Percentiles rank a stretch among this genome's conserved stretches.
These are phyloP conservation scores for Melitaea athalia DNA, from an alignment of 2,888 invertebrate species.

Conservation along the genomic window DNA sequence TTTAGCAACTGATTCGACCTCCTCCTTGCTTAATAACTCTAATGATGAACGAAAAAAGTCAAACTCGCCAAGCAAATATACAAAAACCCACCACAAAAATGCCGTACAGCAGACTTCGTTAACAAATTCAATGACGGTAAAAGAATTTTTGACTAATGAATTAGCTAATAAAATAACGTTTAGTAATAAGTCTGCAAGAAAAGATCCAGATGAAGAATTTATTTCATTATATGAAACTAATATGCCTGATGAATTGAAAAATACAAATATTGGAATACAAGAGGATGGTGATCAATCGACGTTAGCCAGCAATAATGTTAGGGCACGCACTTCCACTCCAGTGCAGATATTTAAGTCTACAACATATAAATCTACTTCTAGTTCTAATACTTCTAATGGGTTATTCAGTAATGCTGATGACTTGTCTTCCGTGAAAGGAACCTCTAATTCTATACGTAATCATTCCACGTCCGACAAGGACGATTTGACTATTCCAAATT, in stretches of 20 bases:
- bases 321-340: constrained; percentile 83
- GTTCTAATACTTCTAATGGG: constrained; percentile 74
- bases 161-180: constrained; percentile 74
- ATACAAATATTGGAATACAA: constrained; percentile 43
- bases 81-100: constrained; percentile 52
- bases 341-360: constrained; percentile 75
- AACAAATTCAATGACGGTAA: constrained; percentile 73
- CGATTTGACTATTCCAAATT: constrained; percentile 75
- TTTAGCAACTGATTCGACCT: constrained; percentile 59
- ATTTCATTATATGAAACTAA: constrained; percentile 72
- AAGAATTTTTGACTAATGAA: constrained; percentile 73
- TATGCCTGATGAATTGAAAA: constrained; percentile 70
- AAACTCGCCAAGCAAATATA: constrained; percentile 40
- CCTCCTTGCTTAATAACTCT: constrained; percentile 50
- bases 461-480: constrained; percentile 77
- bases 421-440: constrained; percentile 80
- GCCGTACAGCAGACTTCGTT: constrained; percentile 67
- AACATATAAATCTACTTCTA: constrained; percentile 73
- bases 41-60: constrained; percentile 47
- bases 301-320: constrained; percentile 53
- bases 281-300: constrained; percentile 60
- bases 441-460: constrained; percentile 69
- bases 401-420: constrained; percentile 81
- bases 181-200: constrained; percentile 58
- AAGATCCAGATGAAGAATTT: constrained; percentile 64